A percentile compares a stretch with the other conserved stretches of the same genome.
Evolutionary conservation across 1,140 invertebrate genomes (phyloP).

Genomic region (Macrosteles quadrilineatus): DNA sequence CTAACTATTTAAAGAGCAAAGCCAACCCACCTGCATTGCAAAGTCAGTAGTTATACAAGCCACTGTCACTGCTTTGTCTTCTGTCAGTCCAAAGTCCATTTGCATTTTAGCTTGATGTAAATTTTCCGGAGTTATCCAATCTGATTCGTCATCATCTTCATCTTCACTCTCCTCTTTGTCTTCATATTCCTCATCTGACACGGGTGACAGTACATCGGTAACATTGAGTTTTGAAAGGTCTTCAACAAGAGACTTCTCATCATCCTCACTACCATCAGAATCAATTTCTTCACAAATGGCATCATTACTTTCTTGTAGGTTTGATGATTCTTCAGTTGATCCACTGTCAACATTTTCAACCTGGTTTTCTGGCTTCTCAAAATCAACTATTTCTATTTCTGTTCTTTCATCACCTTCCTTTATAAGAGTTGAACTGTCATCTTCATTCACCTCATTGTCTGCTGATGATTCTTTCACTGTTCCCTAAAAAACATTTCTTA

Average conservation of each 20-base stretch:
- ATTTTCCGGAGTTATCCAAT: conserved; percentile 92
- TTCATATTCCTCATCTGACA: conserved; percentile 45
- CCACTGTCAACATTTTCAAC: not conserved
- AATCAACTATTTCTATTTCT: not conserved
- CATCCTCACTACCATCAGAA: conserved; percentile 26
- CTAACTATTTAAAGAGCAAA: too few species aligned
- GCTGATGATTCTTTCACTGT: too few species aligned
- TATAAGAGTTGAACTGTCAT: too few species aligned
- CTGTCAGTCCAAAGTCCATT: conserved; percentile 61
- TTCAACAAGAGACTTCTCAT: conserved; percentile 46
- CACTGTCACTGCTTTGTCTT: conserved; percentile 69
- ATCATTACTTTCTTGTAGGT: conserved; percentile 10
- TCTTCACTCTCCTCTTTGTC: conserved; percentile 46
- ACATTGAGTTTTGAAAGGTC: conserved; percentile 50
- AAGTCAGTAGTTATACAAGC: conserved; percentile 96
- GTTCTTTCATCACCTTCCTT: not conserved
- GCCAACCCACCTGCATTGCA: conserved; percentile 77
- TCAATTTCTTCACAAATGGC: conserved; percentile 41
- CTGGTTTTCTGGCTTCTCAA: conserved; percentile 22
- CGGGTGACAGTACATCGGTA: conserved; percentile 45
- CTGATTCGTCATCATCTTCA: conserved; percentile 64
- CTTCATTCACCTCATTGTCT: too few species aligned
- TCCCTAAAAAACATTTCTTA: too few species aligned
- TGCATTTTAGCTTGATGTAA: conserved; percentile 70
- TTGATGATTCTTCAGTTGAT: not conserved